Base-by-base conservation (phyloP, 2,797 vertebrate genomes). In the Darevskia mixta region DNA sequence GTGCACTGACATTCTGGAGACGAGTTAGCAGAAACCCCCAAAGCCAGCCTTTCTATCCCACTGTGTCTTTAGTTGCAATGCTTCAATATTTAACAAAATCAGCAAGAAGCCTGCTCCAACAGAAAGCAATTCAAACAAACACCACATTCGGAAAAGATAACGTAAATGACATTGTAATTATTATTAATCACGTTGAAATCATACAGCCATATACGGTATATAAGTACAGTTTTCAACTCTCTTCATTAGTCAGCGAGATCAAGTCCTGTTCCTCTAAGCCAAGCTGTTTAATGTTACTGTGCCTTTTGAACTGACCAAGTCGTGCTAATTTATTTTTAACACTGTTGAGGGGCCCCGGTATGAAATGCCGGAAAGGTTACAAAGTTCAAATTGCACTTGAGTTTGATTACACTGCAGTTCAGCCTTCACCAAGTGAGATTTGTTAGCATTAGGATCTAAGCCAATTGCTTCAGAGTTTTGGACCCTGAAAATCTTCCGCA, bases 91-190 rank as follows among this genome's bases (percentile, higher is more conserved):
- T 23, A 79, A 86, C 5, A 82, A n/a, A 15, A 83, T 25, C 41
- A 27, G 43, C 38, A 69, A 84, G 55, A 69, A 79, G 83, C 82
- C 79, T 77, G 94, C 90, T 94, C 38, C 43, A 85, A 94, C 86
- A 81, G 43, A 91, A 89, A 88, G n/a, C 66, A 81, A 87, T 84
- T 90, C 82, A 95, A 94, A 95, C 87, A 94, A 95, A 94, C 76
- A 86, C 49, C 77, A 88, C 71, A 90, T 92, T 90, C 4, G 27
- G 82, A 35, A 15, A 75, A 93, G 92, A 73, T 20, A 86, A 92
- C 90, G 90, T 41, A 87, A 88, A 88, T 11, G 32, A 58, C 72
- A 38, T 77, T 64, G 29, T 61, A 29, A 41, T 23, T 2, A 66
- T 67, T 61, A 87, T 87, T 20, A 58, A 77, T 72, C 82, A 76